These are phyloP conservation scores for Rhopilema esculentum DNA, from an alignment of 30 jellyfish, hydroid and myxozoan genomes.

Conservation along the genomic window DNA sequence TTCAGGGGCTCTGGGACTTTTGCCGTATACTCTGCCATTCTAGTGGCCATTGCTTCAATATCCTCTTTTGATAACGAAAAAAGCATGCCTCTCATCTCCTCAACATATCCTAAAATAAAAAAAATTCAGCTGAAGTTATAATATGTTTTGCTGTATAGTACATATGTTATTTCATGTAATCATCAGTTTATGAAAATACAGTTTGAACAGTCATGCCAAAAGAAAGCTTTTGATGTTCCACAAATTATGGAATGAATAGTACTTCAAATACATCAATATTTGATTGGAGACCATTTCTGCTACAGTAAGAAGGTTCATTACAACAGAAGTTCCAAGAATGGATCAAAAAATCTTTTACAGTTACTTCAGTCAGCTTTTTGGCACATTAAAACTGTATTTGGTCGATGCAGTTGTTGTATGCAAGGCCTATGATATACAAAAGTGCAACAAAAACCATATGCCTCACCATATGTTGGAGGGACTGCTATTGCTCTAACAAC, in stretches of 20 bases:
- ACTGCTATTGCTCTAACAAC: slow-evolving; percentile 16
- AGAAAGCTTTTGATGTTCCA: slow-evolving; percentile 1
- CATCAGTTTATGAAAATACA: slow-evolving; percentile 20
- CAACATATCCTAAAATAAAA: slow-evolving; percentile 18
- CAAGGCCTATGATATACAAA: background rate
- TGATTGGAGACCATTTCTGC: slow-evolving; percentile 25
- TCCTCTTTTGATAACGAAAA: slow-evolving; percentile 17
- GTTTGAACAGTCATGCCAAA: slow-evolving; percentile 21
- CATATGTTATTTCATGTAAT: slow-evolving; percentile 32
- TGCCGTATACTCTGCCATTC: slow-evolving; percentile 23
- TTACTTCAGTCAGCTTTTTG: background rate
- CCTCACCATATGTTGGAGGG: slow-evolving; percentile 28
- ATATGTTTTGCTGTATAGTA: slow-evolving; percentile 32
- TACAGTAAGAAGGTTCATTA: slow-evolving; percentile 14
- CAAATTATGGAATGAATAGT: background rate
- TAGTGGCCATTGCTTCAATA: slow-evolving; percentile 20
- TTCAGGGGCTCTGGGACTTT: slow-evolving; percentile 23
- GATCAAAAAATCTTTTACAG: background rate
- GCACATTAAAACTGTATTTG: background rate
- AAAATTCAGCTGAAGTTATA: slow-evolving; percentile 29
- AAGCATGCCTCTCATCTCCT: slow-evolving; percentile 14
- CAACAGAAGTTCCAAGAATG: background rate
- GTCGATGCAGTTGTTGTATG: background rate
- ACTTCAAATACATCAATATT: slow-evolving; percentile 17
- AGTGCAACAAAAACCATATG: background rate